Evolutionary conservation across 2,113 vertebrate species (phyloP), one percentile per base, ranked within the genome.

Genomic region (Hoplias malabaricus): DNA sequence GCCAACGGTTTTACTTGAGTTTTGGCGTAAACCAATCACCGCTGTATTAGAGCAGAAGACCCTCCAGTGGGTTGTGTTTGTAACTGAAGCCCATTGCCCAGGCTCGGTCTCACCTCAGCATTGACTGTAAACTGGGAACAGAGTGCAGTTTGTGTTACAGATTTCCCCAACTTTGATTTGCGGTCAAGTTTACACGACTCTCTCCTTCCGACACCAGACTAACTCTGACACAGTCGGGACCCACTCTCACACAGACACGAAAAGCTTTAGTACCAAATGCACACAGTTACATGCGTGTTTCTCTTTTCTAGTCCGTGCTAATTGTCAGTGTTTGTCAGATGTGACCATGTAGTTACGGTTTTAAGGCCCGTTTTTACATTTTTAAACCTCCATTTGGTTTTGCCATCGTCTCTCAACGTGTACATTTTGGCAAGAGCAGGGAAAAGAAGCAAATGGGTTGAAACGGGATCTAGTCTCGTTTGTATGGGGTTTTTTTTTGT

Each of bases 231-330:
- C n/a, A n/a, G n/a, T n/a, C n/a, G n/a, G n/a, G 36, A 38, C 4
- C 11, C 9, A 14, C 42, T 13, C 34, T 5, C 8, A 56, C 29
- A 34, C 73, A 56, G 25, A 19, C 36, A 10, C 34, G 74, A 87
- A 92, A 92, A 90, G 91, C 90, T 92, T 90, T 91, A 93, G 92
- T 93, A 93, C 92, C 92, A 92, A n/a, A 89, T 88, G 86, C 84
- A 84, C 82, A 43, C 56, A 25, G 21, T 19, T 14, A 36, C 23
- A 65, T 38, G 79, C 77, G 74, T 54, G 86, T 70, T 81, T 81
- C 88, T 81, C 29, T 87, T 80, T 77, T 84, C 79, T 79, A 62
- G 63, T n/a, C n/a, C n/a, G n/a, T n/a, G n/a, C n/a, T n/a, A n/a
- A 19, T 50, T 62, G 33, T 34, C 56, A 78, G 57, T 61, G 33